Evolutionary conservation across 2,113 vertebrate species (phyloP), one percentile per base, ranked within the genome.

Genomic region (Caretta caretta): DNA sequence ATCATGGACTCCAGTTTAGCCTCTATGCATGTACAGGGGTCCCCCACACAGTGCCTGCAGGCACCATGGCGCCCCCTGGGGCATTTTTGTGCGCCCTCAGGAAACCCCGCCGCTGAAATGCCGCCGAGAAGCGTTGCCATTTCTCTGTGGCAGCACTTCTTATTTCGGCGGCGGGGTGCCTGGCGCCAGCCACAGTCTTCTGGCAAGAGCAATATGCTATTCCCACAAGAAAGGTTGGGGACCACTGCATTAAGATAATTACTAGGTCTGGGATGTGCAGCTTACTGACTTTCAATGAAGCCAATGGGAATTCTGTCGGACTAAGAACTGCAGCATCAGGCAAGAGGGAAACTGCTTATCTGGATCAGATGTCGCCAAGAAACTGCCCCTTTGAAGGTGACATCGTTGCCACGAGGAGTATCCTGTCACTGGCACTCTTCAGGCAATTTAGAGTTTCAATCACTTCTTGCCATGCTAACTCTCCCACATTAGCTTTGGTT

Each of bases 391-490:
- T 50, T 46, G 0, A 31, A 29, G 90, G 14, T 9, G 56, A 79
- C 0, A 0, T 31, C 51, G 90, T 96, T 69, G 53, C 85, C 62
- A 49, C 56, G 1, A 80, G n/a, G 42, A 81, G 12, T 90, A 87
- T 93, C 0, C 0, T n/a, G 35, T 86, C 81, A 50, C 2, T 84
- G 85, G 9, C 3, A 31, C 93, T 85, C 88, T 94, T 82, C 90
- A 86, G 93, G 87, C 56, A 87, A 84, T 22, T 76, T 51, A 84
- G 50, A 3, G 1, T 54, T 96, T 88, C 72, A 80, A 62, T 78
- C 85, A 42, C 53, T 75, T 92, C 92, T 93, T 93, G 49, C 83
- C 89, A 22, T 75, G 83, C 85, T 84, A 53, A 62, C 78, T 96
- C 92, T 91, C 56, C 93, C 89, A 8, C 82, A 38, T 90, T 83